phyloP scores from a whole-genome alignment of 1,140 invertebrate genomes.

The Mya arenaria region DNA sequence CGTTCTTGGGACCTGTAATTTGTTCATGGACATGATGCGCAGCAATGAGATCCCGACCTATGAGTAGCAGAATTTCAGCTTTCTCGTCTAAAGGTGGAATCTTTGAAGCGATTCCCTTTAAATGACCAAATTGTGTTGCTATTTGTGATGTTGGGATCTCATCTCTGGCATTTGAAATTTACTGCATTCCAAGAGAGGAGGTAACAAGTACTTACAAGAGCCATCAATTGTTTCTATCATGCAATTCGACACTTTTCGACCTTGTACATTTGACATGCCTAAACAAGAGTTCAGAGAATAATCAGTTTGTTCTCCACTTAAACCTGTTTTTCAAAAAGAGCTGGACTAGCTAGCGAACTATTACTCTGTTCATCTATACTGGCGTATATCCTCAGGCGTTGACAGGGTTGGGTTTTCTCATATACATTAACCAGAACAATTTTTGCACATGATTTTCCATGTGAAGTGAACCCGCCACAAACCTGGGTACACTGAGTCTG shows the following conservation, averaged over 20 bases:
- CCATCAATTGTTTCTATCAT: not conserved
- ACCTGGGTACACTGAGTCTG: conserved; percentile 45
- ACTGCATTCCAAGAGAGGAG: conserved; percentile 17
- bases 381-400: conserved; percentile 18
- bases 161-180: conserved; percentile 2
- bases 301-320: not conserved
- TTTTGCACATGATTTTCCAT: conserved; percentile 53
- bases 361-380: conserved; percentile 57
- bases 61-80: conserved; percentile 21
- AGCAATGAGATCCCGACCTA: conserved; percentile 26
- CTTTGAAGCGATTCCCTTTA: too few species aligned
- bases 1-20: not conserved
- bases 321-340: conserved; percentile 21
- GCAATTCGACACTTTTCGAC: not conserved
- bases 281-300: not conserved
- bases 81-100: conserved; percentile 24
- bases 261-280: not conserved
- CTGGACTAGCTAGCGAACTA: conserved; percentile 9
- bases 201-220: not conserved
- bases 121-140: too few species aligned
- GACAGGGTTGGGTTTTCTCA: conserved; percentile 7
- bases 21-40: conserved; percentile 44
- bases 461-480: not conserved
- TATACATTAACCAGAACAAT: conserved; percentile 37
- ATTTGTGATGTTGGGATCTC: too few species aligned